These are phyloP conservation scores for Apocheima hispidaria DNA, from an alignment of 2,888 invertebrate genomes.

Conservation along the genomic window DNA sequence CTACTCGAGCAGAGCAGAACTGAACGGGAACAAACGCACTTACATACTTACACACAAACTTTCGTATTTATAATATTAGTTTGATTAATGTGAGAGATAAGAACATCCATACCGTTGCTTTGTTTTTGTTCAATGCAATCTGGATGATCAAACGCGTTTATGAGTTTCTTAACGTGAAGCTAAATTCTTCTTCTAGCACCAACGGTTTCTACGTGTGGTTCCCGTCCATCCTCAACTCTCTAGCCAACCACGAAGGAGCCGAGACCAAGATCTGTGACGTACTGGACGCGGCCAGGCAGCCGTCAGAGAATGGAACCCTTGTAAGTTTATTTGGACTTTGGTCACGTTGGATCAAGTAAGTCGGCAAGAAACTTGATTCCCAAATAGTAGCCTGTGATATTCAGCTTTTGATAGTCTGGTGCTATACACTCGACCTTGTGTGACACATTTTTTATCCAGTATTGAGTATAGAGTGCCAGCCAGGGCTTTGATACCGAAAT, in stretches of 20 bases:
- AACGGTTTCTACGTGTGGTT: constrained; percentile 87
- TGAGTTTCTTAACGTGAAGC: not conserved
- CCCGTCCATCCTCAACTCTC: constrained; percentile 85
- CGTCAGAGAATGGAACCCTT: constrained; percentile 58
- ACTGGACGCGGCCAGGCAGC: constrained; percentile 60
- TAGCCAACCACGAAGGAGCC: constrained; percentile 71
- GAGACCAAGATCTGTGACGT: constrained; percentile 77
- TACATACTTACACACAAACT: no score
- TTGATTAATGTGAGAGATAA: no score
- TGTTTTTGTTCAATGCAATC: no score
- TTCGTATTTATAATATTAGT: no score
- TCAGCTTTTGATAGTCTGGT: not conserved
- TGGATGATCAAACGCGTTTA: not conserved
- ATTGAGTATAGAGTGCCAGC: no score
- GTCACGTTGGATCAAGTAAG: no score
- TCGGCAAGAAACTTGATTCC: not conserved
- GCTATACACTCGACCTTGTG: not conserved
- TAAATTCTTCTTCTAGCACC: constrained; percentile 64
- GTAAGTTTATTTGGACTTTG: constrained; percentile 49
- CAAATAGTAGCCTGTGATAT: not conserved
- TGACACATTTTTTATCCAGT: no score
- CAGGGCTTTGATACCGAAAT: no score
- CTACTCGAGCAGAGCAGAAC: no score
- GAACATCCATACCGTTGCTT: no score
- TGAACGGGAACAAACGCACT: no score